These are phyloP conservation scores for Eueides isabella DNA, from an alignment of 1,140 invertebrate genomes.

Conservation along the genomic window DNA sequence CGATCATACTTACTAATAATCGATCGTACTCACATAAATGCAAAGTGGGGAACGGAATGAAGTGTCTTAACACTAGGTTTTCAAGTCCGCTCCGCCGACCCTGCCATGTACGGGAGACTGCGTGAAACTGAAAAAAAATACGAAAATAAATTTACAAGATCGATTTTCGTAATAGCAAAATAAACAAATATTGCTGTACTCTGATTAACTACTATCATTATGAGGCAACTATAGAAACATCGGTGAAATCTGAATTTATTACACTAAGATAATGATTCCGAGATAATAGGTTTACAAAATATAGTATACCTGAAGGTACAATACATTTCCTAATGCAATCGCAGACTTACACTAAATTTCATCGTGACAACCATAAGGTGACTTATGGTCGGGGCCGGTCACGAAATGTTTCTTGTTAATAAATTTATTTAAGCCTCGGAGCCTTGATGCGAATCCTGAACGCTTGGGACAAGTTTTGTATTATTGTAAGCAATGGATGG, in stretches of 20 bases:
- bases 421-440: conserved; percentile 52
- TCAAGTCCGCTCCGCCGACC: no score
- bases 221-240: background rate
- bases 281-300: conserved; percentile 15
- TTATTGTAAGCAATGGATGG: conserved; percentile 35
- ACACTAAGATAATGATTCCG: background rate
- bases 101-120: no score
- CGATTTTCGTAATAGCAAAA: background rate
- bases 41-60: no score
- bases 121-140: no score
- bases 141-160: background rate
- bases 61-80: no score
- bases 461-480: conserved; percentile 37
- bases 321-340: conserved; percentile 29
- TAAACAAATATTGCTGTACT: background rate
- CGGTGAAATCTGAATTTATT: conserved; percentile 14
- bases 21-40: no score
- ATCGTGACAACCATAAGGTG: conserved; percentile 47
- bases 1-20: no score
- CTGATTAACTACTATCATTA: background rate
- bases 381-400: conserved; percentile 50
- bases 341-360: conserved; percentile 48
- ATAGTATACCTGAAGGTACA: background rate
- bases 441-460: conserved; percentile 45
- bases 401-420: conserved; percentile 54